Evolutionary conservation across 2,797 vertebrate species (phyloP), one percentile per base, ranked within the genome.

Genomic region (Mustela erminea): DNA sequence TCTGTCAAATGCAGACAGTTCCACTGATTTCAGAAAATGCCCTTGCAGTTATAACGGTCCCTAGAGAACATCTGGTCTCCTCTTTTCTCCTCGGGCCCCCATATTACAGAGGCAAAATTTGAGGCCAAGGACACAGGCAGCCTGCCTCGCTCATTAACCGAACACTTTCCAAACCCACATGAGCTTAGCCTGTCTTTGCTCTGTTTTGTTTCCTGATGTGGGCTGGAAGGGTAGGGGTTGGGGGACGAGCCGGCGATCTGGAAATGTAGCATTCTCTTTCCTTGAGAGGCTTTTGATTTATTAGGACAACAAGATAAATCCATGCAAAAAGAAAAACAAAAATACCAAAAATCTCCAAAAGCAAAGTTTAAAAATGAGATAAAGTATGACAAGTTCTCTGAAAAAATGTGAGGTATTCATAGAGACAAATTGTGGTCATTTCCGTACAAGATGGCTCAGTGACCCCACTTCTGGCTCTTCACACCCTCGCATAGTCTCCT

Each of bases 181-280:
- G 58, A 4, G 10, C 54, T 52, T 54, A 7, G 20, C 41, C 93
- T 52, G 9, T 43, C 66, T 82, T 66, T 82, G 4, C 23, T 66
- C 74, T 81, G 10, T n/a, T 87, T 90, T 75, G 7, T 29, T 87
- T 87, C 35, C 14, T 52, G 27, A 35, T 35, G 17, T 17, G 6
- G 17, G 17, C 54, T 83, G 46, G 58, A 75, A 90, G 5, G 52
- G 21, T 3, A 62, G 17, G 1, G 35, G 0, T 7, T 5, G 20
- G 21, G 35, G 20, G 4, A 88, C 35, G n/a, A 20, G 2, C 32
- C 32, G 43, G 15, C 2, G 3, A 87, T 20, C 25, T 78, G 11
- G 62, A 90, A 95, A 93, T 43, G 43, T 38, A 56, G 82, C 10
- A 74, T 68, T 90, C 46, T 84, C 20, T 87, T 87, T n/a, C 82